Percentiles rank a stretch among this genome's conserved stretches.
Conservation (phyloP, 1,140 invertebrate genomes). For the Lepidostoma basale region DNA sequence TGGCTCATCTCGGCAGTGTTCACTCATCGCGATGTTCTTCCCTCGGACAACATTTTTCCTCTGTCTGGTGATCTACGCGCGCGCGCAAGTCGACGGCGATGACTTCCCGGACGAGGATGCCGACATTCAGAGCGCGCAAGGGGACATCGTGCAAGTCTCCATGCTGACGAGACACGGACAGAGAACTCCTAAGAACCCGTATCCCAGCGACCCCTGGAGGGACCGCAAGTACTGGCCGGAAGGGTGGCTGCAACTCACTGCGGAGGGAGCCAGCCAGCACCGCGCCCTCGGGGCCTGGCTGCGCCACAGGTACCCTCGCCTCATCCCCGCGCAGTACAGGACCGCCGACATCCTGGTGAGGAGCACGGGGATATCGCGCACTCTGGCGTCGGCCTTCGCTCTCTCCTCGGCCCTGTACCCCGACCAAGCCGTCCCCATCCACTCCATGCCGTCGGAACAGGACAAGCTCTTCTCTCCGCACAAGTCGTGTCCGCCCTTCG, state of each 20-base stretch:
- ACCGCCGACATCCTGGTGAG: conserved; percentile 25
- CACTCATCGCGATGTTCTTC: no score
- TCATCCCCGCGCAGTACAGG: conserved; percentile 28
- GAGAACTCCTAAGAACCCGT: conserved; percentile 33
- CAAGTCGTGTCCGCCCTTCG: conserved; percentile 32
- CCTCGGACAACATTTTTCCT: background rate
- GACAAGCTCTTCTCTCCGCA: conserved; percentile 32
- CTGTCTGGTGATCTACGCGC: background rate
- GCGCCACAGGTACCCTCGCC: conserved; percentile 26
- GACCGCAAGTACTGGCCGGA: conserved; percentile 35
- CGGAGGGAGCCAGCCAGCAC: conserved; percentile 34
- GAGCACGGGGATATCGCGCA: conserved; percentile 38
- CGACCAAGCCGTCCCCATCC: conserved; percentile 36
- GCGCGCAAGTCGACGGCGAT: background rate
- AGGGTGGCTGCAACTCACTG: conserved; percentile 42
- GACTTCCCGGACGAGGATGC: background rate
- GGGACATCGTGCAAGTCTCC: conserved; percentile 33
- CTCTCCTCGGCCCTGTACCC: conserved; percentile 39
- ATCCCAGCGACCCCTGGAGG: conserved; percentile 39
- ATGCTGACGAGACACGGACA: conserved; percentile 42
- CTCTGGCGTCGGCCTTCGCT: conserved; percentile 32
- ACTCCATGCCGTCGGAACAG: background rate
- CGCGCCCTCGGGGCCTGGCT: conserved; percentile 30
- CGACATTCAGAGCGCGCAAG: background rate
- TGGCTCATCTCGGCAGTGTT: no score